phyloP scores from a whole-genome alignment of 2,888 invertebrate species.

The Stenolophus ochropezus region DNA sequence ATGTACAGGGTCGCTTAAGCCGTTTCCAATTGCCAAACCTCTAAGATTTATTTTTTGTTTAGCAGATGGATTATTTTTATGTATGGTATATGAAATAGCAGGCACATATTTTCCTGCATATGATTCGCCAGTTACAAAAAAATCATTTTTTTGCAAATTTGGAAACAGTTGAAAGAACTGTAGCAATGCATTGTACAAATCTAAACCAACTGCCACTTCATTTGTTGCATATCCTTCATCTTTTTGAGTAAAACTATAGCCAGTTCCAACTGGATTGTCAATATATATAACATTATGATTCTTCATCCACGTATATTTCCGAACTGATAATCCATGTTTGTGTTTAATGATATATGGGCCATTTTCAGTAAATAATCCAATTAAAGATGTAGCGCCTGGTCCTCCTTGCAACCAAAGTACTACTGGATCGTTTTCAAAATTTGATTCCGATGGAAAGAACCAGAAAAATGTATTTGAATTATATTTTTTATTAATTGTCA shows the following conservation, averaged over 20 bases:
- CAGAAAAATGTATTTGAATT: conserved; percentile 93
- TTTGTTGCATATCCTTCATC: conserved; percentile 86
- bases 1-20: conserved; percentile 85
- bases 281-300: conserved; percentile 90
- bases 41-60: conserved; percentile 81
- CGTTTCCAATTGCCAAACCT: conserved; percentile 87
- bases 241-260: conserved; percentile 90
- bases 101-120: conserved; percentile 91
- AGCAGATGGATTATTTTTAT: conserved; percentile 78
- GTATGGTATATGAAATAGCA: conserved; percentile 84
- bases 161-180: conserved; percentile 92
- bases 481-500: conserved; percentile 86
- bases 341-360: conserved; percentile 81
- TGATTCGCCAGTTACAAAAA: conserved; percentile 93
- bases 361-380: conserved; percentile 89
- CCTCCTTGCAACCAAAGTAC: conserved; percentile 92
- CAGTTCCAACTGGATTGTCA: conserved; percentile 95
- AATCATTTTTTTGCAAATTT: conserved; percentile 82
- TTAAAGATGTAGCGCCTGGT: conserved; percentile 87
- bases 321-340: conserved; percentile 72
- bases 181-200: conserved; percentile 83
- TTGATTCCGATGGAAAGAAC: conserved; percentile 87
- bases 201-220: conserved; percentile 86
- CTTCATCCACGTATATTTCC: conserved; percentile 87
- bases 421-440: conserved; percentile 79